Conservation (phyloP, 1,140 invertebrate species). For the Acromyrmex echinatior region DNA sequence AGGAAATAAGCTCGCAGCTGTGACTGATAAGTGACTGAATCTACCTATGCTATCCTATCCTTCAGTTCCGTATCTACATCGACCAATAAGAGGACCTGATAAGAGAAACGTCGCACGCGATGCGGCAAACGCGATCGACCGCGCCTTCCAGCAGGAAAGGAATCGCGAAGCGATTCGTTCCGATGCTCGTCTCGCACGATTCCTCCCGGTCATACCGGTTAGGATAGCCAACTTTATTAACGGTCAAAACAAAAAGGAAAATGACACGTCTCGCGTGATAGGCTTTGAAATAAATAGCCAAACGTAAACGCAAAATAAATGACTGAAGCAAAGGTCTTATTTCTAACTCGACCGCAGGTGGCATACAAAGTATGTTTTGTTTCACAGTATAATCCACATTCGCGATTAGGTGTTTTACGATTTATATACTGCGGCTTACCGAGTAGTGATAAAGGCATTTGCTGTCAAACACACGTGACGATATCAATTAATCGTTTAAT, state of each 20-base stretch:
- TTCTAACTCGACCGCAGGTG: not conserved
- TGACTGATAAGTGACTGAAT: slow-evolving; percentile 46
- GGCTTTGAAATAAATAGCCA: not conserved
- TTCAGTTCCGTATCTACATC: not conserved
- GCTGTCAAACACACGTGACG: not conserved
- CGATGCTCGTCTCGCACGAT: slow-evolving; percentile 11
- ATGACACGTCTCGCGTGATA: too few relatives aligned
- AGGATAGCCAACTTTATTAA: slow-evolving; percentile 22
- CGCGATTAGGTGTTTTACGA: not conserved
- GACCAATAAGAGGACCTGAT: slow-evolving; percentile 20
- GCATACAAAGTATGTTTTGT: not conserved
- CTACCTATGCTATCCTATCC: slow-evolving; percentile 1
- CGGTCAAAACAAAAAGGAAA: slow-evolving; percentile 11
- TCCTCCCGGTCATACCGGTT: slow-evolving; percentile 37
- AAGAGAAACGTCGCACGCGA: slow-evolving; percentile 52
- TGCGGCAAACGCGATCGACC: slow-evolving; percentile 14
- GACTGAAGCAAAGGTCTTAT: not conserved
- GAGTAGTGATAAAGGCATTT: not conserved
- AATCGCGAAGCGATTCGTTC: slow-evolving; percentile 33
- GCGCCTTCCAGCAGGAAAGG: slow-evolving; percentile 12
- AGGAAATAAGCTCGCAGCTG: not conserved
- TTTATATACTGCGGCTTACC: not conserved
- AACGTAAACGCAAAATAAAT: not conserved
- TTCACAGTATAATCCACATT: not conserved
- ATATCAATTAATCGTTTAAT: slow-evolving; percentile 28